Evolutionary conservation across 2,888 invertebrate genomes (phyloP).

Genomic region (Netelia fuscicornis): DNA sequence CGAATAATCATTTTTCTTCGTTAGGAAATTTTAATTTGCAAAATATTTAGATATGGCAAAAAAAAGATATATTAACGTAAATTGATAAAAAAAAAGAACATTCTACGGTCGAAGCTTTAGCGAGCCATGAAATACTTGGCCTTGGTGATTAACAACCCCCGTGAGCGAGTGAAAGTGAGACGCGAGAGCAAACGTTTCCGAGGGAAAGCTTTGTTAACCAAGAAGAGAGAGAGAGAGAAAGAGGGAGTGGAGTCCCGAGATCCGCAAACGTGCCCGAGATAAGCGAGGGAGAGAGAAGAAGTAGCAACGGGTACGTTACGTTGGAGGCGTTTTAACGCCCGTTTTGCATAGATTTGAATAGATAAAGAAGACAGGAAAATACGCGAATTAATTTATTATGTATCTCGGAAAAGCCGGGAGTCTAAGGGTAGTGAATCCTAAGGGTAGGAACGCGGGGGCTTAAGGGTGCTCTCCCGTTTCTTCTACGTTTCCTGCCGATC

Average conservation of each 20-base stretch:
- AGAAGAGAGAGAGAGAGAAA: slow-evolving; percentile 70
- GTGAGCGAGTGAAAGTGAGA: slow-evolving; percentile 50
- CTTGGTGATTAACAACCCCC: slow-evolving; percentile 58
- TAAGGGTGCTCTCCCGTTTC: slow-evolving; percentile 58
- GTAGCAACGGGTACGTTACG: slow-evolving; percentile 72
- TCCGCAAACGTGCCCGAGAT: slow-evolving; percentile 57
- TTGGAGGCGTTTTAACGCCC: slow-evolving; percentile 81
- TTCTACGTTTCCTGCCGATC: slow-evolving; percentile 35
- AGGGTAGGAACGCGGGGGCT: slow-evolving; percentile 68
- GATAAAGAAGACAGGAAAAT: slow-evolving; percentile 82
- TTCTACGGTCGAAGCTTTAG: neutral
- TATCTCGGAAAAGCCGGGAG: slow-evolving; percentile 76
- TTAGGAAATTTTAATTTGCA: too few relatives aligned
- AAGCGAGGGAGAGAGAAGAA: slow-evolving; percentile 59
- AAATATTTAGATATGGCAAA: too few relatives aligned
- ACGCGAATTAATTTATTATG: slow-evolving; percentile 84
- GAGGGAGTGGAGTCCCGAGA: slow-evolving; percentile 78
- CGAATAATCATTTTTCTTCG: too few relatives aligned
- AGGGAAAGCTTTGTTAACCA: slow-evolving; percentile 53
- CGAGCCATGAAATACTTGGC: slow-evolving; percentile 32
- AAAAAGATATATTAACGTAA: too few relatives aligned
- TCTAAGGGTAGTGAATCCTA: slow-evolving; percentile 36
- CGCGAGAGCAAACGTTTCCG: slow-evolving; percentile 40
- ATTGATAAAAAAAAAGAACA: too few relatives aligned
- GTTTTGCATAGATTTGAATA: slow-evolving; percentile 85